Evolutionary conservation across 2,888 invertebrate species (phyloP), one percentile per base, ranked within the genome.

Genomic region (Carterocephalus palaemon): DNA sequence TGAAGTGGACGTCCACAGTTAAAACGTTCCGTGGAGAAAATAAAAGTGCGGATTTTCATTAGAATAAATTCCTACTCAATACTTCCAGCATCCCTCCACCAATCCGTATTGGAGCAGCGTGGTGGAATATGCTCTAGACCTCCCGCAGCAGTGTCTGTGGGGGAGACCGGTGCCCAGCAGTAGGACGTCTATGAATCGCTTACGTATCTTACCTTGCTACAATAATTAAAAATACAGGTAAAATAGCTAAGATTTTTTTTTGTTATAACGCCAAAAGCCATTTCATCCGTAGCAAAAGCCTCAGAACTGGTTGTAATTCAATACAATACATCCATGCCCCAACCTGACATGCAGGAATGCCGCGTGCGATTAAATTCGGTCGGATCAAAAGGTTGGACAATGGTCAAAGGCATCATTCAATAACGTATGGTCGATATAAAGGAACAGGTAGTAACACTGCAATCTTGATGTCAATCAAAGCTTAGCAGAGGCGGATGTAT

Each of bases 371-470:
- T 37, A 68, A 54, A 61, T 66, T 64, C 67, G 54, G 59, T 64
- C 67, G 76, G 77, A 85, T 85, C 85, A 81, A 85, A 85, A 74
- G 81, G 63, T 83, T 78, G 86, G 86, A 86, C 85, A 86, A 86
- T 84, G 85, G 85, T 86, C 85, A 84, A 37, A 69, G 76, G 67
- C 67, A 72, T 72, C 71, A 62, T 65, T 73, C 71, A 67, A 62
- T 61, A 53, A 73, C 67, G 70, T 73, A 77, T 75, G 67, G 69
- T 48, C 59, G 64, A 67, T 73, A 67, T 69, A 67, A 76, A 66
- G 66, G 67, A 70, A 71, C 84, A 84, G 84, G 84, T 85, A 84
- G 70, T 75, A 65, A 77, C 75, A 75, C 71, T 65, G 66, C 70
- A 78, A 77, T 74, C 75, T 75, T 70, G 59, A 60, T 60, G 71